phyloP scores from a whole-genome alignment of 2,888 invertebrate genomes.

The Coenonympha arcania region DNA sequence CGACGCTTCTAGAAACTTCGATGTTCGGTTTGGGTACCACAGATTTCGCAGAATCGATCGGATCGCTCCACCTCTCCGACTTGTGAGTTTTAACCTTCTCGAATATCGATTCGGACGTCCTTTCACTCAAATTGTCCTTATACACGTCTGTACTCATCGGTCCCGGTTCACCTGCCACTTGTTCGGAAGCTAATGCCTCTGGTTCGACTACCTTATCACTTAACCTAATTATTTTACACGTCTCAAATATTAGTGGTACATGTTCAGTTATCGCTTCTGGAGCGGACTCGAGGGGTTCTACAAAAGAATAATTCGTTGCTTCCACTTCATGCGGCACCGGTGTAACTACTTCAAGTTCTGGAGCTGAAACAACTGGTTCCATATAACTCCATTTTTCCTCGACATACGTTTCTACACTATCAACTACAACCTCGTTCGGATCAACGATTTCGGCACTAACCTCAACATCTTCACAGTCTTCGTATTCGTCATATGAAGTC shows the following conservation, averaged over 20 bases:
- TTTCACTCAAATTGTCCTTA: background rate
- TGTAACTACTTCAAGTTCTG: background rate
- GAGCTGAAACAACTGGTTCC: background rate
- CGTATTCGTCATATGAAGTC: conserved; percentile 47
- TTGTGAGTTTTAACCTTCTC: background rate
- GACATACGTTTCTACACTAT: conserved; percentile 35
- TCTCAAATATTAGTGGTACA: background rate
- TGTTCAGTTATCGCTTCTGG: background rate
- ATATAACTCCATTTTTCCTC: conserved; percentile 35
- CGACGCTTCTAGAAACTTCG: background rate
- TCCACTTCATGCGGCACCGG: background rate
- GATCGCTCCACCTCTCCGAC: background rate
- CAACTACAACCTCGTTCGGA: conserved; percentile 40
- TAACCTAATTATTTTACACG: background rate
- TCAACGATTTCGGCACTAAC: conserved; percentile 31
- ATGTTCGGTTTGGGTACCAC: background rate
- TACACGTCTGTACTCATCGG: background rate
- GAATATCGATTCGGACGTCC: background rate
- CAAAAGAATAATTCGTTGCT: background rate
- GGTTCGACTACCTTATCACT: background rate
- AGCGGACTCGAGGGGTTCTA: background rate
- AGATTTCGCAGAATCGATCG: background rate
- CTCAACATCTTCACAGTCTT: conserved; percentile 20
- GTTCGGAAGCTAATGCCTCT: background rate
- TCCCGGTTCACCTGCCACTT: background rate